Percentiles rank a stretch among this genome's conserved stretches.
These are phyloP conservation scores for Rhinatrema bivittatum DNA, from an alignment of 2,797 vertebrate species.

Conservation along the genomic window DNA sequence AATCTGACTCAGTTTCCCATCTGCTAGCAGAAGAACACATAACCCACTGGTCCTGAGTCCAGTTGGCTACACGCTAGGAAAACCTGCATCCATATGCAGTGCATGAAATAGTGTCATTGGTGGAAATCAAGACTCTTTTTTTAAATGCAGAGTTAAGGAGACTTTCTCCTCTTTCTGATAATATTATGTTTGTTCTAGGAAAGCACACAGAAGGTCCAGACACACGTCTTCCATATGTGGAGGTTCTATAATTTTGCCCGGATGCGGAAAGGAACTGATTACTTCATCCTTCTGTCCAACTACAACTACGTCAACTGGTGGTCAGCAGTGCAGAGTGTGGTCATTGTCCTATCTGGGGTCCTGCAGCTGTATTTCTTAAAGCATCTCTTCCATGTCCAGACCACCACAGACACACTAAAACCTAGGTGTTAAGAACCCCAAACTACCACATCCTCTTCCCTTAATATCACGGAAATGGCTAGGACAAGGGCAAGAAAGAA, in stretches of 20 bases:
- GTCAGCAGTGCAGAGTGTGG: constrained; percentile 71
- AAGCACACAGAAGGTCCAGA: constrained; percentile 59
- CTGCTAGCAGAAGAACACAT: no score
- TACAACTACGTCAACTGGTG: constrained; percentile 75
- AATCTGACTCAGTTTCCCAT: no score
- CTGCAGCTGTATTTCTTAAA: constrained; percentile 85
- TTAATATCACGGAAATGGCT: rapidly evolving
- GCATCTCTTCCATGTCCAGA: constrained; percentile 64
- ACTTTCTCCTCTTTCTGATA: no score
- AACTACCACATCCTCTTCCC: no score
- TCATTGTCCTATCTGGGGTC: constrained; percentile 73
- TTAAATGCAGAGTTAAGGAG: no score
- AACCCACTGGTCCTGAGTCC: no score
- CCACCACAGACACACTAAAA: constrained; percentile 41
- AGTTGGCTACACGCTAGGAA: no score
- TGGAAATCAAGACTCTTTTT: no score
- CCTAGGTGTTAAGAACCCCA: constrained; percentile 60
- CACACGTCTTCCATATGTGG: constrained; percentile 81
- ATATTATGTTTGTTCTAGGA: no score
- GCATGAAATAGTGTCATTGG: no score
- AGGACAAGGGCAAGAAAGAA: background rate
- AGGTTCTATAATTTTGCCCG: constrained; percentile 76
- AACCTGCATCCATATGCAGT: no score
- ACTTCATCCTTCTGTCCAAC: constrained; percentile 76
- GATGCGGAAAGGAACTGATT: constrained; percentile 71